phyloP scores from a whole-genome alignment of 2,888 invertebrate species.

The Lithophane socia region DNA sequence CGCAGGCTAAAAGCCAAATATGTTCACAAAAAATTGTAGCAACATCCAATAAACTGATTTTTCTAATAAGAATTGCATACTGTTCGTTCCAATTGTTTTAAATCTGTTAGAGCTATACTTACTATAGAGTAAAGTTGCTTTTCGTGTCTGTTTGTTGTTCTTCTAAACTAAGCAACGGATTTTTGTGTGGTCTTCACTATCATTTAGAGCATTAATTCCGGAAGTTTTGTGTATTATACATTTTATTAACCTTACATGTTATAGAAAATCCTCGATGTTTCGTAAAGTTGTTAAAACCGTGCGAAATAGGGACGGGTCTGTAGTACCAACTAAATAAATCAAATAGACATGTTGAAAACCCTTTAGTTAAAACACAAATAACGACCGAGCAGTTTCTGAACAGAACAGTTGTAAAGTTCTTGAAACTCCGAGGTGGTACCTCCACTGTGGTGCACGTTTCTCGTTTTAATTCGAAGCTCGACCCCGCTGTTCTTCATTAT shows the following conservation, averaged over 20 bases:
- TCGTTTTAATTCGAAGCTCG: conserved; percentile 89
- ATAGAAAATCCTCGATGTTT: no score
- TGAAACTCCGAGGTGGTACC: conserved; percentile 61
- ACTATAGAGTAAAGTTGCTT: no score
- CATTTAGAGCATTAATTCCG: no score
- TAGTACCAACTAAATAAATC: conserved; percentile 1
- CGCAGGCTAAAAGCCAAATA: not conserved
- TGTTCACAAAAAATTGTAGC: not conserved
- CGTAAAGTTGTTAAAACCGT: no score
- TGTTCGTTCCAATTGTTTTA: not conserved
- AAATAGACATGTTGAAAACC: not conserved
- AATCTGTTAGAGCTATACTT: no score
- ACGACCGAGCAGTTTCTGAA: conserved; percentile 3
- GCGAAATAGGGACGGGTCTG: no score
- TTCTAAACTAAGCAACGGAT: no score
- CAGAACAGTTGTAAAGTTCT: conserved; percentile 29
- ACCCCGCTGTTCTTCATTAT: conserved; percentile 90
- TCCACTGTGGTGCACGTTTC: conserved; percentile 70
- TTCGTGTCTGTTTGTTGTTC: no score
- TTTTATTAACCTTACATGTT: no score
- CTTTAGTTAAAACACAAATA: conserved; percentile 17
- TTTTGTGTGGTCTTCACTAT: no score
- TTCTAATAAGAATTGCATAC: not conserved
- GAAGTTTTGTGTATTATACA: no score
- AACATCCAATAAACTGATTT: conserved; percentile 7